Evolutionary conservation across 2,888 invertebrate genomes (phyloP), one percentile per base, ranked within the genome.

Genomic region (Polyommatus iphigenia): DNA sequence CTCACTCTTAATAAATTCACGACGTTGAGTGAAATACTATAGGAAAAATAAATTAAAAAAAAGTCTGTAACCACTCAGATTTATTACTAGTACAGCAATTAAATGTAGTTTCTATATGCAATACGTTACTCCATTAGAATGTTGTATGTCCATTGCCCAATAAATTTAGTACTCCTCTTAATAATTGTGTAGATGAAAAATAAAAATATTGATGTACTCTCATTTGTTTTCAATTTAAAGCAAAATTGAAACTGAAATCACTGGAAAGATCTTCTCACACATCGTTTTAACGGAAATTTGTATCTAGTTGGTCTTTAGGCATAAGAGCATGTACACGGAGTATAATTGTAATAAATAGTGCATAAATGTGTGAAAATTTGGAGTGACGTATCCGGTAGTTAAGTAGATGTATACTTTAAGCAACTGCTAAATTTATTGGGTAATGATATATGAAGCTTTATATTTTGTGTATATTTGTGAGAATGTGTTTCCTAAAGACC

Each of bases 371-470:
- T 83, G 80, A 59, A 80, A 82, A 82, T 82, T 87, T 89, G 88
- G 91, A 91, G 90, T 92, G 91, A 88, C 87, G 87, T 87, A 83
- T 87, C 20, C 57, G 15, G 54, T 73, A 76, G 71, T 79, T 78
- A 78, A 79, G 80, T 83, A 83, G 91, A 90, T 54, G 18, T 75
- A 29, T 75, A 75, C 88, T 88, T 88, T 91, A 92, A 91, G 91
- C 82, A 84, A 88, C 87, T 88, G 92, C 92, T 94, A 93, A 94
- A 94, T 94, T 94, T 94, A 94, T 94, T 94, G 94, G 94, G 94
- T 93, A 89, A 89, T 90, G 86, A 87, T 80, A 79, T 79, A 80
- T 83, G 86, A 84, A 86, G 89, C 88, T 90, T 79, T 76, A 80
- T 41, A 71, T 85, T 84, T 81, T 83, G 83, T 84, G 83, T 84